phyloP scores from a whole-genome alignment of 1,140 invertebrate species.

The Lasioglossum baleicum region DNA sequence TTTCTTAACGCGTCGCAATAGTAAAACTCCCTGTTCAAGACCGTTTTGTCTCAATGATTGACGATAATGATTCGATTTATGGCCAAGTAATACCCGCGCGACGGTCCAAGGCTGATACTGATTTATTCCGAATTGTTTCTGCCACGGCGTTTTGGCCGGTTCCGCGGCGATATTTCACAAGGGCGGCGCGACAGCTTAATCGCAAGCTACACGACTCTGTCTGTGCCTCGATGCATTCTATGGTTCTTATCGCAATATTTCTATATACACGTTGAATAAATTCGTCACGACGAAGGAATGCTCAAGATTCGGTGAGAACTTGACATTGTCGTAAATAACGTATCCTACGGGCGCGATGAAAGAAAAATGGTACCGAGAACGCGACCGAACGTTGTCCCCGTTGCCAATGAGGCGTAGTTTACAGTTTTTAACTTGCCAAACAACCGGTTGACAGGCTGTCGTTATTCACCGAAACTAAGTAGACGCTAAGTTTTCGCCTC shows the following conservation, averaged over 20 bases:
- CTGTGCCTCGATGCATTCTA: background rate
- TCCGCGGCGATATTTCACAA: background rate
- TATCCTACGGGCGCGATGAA: background rate
- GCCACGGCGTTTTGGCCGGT: conserved; percentile 19
- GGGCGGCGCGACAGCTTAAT: background rate
- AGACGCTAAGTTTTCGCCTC: conserved; percentile 2
- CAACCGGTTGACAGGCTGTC: background rate
- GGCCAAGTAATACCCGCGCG: conserved; percentile 11
- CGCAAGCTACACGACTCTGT: background rate
- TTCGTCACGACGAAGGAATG: too few species aligned
- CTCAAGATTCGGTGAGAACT: too few species aligned
- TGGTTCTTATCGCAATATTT: background rate
- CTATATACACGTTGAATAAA: background rate
- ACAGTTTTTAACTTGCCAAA: background rate
- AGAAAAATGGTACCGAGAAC: background rate
- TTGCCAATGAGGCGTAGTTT: too few species aligned
- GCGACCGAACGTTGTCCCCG: background rate
- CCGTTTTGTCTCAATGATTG: conserved; percentile 48
- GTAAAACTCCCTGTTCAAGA: background rate
- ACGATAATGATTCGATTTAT: conserved; percentile 35
- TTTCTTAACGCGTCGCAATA: too few species aligned
- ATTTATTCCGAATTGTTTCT: conserved; percentile 36
- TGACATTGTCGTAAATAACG: background rate
- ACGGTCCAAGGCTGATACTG: conserved; percentile 34
- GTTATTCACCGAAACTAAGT: conserved; percentile 14